These are phyloP conservation scores for Botrylloides violaceus DNA, from an alignment of 23 tunicate species.

Conservation along the genomic window DNA sequence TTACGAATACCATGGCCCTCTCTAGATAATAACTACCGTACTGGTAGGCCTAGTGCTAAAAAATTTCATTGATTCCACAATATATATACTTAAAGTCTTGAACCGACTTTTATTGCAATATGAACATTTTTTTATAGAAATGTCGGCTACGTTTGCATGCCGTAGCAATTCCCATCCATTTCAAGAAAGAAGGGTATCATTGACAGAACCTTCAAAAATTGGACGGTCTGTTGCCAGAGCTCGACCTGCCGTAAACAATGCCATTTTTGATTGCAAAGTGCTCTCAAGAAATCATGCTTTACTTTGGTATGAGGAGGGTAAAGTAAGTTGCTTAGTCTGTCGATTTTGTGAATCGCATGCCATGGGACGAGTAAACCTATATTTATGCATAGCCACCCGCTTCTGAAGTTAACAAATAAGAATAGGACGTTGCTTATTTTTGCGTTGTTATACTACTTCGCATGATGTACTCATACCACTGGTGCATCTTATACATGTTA, in stretches of 20 bases:
- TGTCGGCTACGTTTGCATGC: constrained; percentile 55
- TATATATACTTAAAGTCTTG: too few relatives aligned
- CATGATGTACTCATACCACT: too few relatives aligned
- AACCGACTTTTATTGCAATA: too few relatives aligned
- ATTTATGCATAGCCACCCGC: too few relatives aligned
- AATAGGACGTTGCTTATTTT: neutral
- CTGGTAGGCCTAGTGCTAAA: too few relatives aligned
- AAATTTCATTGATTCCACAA: too few relatives aligned
- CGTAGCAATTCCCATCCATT: constrained; percentile 90
- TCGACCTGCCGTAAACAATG: constrained; percentile 64
- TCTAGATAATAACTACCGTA: too few relatives aligned
- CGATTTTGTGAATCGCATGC: neutral
- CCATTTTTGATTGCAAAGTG: constrained; percentile 95
- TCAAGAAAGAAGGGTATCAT: constrained; percentile 67
- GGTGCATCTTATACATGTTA: too few relatives aligned
- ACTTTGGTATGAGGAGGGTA: constrained; percentile 93
- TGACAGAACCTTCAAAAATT: constrained; percentile 73
- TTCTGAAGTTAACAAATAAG: too few relatives aligned
- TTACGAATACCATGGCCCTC: too few relatives aligned
- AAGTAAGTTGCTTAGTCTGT: constrained; percentile 32
- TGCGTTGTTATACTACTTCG: too few relatives aligned
- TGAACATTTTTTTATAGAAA: neutral
- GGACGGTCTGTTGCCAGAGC: constrained; percentile 90
- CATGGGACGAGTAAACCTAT: too few relatives aligned
- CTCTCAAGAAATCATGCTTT: constrained; percentile 89